Evolutionary conservation across 2,888 invertebrate species (phyloP).

Genomic region (Sericinus montela): DNA sequence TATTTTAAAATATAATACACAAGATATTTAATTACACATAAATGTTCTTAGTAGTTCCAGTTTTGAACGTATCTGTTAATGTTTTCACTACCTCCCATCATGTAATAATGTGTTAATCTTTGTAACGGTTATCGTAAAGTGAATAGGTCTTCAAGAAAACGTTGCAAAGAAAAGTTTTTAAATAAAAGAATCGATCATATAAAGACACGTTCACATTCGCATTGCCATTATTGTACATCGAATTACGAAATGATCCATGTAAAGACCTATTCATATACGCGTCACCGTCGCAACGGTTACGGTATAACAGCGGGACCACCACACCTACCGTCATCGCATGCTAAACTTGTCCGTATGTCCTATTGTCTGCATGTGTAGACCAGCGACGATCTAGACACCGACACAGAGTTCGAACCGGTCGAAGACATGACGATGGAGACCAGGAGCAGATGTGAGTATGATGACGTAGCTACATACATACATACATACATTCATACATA

Average conservation of each 20-base stretch:
- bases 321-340: conserved; percentile 25
- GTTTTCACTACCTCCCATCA: background rate
- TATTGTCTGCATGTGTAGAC: conserved; percentile 63
- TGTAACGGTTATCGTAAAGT: too few species aligned
- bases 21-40: background rate
- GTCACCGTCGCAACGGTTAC: background rate
- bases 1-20: background rate
- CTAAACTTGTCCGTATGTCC: conserved; percentile 29
- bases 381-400: conserved; percentile 83
- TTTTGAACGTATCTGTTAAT: background rate
- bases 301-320: conserved; percentile 3
- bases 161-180: too few species aligned
- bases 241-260: too few species aligned
- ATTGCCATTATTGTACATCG: too few species aligned
- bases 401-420: conserved; percentile 84
- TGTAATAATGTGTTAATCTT: background rate
- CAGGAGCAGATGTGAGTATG: conserved; percentile 81
- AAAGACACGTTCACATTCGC: too few species aligned
- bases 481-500: too few species aligned
- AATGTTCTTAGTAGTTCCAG: background rate
- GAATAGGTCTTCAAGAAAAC: too few species aligned
- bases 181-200: too few species aligned
- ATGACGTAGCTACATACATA: too few species aligned
- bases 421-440: conserved; percentile 84
- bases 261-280: background rate